Evolutionary conservation across 2,113 vertebrate genomes (phyloP).

Genomic region (Macquaria ambigua): DNA sequence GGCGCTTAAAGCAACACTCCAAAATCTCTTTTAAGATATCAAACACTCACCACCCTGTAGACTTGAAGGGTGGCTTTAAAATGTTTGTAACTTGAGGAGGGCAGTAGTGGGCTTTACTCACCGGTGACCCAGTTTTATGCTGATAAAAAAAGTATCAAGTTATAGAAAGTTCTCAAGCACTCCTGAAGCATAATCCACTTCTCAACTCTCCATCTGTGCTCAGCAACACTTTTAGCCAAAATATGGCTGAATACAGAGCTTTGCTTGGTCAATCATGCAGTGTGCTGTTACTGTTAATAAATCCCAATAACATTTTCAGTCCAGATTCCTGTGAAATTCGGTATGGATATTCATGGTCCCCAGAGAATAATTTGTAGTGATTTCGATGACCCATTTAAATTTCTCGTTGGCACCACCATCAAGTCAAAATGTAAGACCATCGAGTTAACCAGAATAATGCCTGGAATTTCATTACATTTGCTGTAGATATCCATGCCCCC

Average conservation of each 20-base stretch:
- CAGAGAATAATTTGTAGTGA: too few relatives aligned
- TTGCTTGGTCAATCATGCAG: too few relatives aligned
- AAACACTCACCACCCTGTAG: slow-evolving; percentile 7
- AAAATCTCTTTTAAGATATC: slow-evolving; percentile 38
- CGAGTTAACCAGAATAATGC: background rate
- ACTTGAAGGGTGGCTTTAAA: background rate
- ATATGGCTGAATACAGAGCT: too few relatives aligned
- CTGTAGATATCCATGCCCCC: background rate
- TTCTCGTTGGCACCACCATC: background rate
- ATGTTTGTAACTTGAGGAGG: background rate
- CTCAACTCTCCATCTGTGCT: background rate
- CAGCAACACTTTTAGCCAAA: background rate
- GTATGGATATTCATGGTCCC: too few relatives aligned
- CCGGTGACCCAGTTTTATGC: background rate
- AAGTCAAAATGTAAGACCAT: background rate
- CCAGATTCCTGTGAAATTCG: too few relatives aligned
- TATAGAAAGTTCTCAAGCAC: background rate
- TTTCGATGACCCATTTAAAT: background rate
- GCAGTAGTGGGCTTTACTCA: background rate
- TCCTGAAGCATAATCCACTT: background rate
- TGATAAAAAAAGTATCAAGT: slow-evolving; percentile 12
- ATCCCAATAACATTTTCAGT: too few relatives aligned
- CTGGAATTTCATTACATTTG: background rate
- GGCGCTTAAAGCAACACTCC: slow-evolving; percentile 28
- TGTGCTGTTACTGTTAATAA: too few relatives aligned